phyloP scores from a whole-genome alignment of 2,797 vertebrate genomes.

The Kryptolebias ocellatus region DNA sequence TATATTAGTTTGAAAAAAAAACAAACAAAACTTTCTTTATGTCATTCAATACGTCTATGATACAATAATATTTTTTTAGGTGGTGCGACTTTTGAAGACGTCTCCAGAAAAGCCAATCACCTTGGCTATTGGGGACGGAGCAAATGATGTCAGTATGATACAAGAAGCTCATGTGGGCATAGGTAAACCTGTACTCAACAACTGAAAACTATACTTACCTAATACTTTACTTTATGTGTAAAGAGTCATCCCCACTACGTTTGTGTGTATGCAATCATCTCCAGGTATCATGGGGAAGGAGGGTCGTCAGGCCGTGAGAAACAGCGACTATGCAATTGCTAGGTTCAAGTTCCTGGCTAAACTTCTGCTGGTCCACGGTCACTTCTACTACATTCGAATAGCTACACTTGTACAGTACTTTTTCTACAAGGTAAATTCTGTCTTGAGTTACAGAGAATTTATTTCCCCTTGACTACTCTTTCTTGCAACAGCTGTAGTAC shows the following conservation, averaged over 20 bases:
- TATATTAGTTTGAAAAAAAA: too few species aligned
- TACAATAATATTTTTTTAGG: constrained; percentile 76
- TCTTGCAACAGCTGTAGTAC: neutral
- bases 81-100: constrained; percentile 94
- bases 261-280: constrained; percentile 21
- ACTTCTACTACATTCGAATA: constrained; percentile 99
- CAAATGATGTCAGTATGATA: constrained; percentile 99
- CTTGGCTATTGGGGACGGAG: constrained; percentile 93
- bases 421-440: constrained; percentile 96
- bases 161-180: constrained; percentile 98
- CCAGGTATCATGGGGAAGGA: constrained; percentile 99
- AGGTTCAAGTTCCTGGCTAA: constrained; percentile 97
- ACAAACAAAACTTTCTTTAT: too few species aligned
- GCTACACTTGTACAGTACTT: constrained; percentile 99
- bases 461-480: neutral
- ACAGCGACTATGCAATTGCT: constrained; percentile 99
- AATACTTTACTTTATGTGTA: neutral
- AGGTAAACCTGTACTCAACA: constrained; percentile 77
- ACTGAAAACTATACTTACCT: neutral
- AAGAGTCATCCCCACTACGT: neutral
- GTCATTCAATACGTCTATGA: too few species aligned
- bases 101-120: constrained; percentile 97
- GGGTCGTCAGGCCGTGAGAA: constrained; percentile 97
- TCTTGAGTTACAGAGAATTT: neutral
- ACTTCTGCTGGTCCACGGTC: constrained; percentile 97